These are phyloP conservation scores for Ypsolopha scabrella DNA, from an alignment of 2,888 invertebrate genomes.

Conservation along the genomic window DNA sequence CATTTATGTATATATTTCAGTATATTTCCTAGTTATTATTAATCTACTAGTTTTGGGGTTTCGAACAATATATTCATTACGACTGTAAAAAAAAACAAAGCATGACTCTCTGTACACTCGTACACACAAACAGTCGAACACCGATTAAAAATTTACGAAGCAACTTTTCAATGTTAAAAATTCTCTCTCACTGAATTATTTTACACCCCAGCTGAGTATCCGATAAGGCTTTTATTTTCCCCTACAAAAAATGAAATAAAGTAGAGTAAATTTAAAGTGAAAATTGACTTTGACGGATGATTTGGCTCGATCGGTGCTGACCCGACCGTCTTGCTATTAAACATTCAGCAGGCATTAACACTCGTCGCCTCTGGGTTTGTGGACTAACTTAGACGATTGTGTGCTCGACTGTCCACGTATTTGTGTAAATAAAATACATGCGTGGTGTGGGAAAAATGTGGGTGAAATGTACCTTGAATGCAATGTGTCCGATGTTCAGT, in stretches of 20 bases:
- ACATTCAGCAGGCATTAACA: slow-evolving; percentile 50
- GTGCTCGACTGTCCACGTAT: neutral
- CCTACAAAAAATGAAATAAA: slow-evolving; percentile 51
- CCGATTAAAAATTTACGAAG: slow-evolving; percentile 40
- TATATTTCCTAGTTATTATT: too few species aligned
- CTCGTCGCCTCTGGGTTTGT: slow-evolving; percentile 18
- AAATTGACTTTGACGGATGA: slow-evolving; percentile 65
- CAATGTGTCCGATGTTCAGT: too few species aligned
- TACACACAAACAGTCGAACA: too few species aligned
- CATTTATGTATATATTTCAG: too few species aligned
- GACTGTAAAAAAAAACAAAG: too few species aligned
- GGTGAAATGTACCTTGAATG: neutral
- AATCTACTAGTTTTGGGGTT: too few species aligned
- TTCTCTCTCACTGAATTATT: slow-evolving; percentile 38
- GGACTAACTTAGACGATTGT: neutral
- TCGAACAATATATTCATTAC: too few species aligned
- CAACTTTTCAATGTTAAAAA: slow-evolving; percentile 56
- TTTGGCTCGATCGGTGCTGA: slow-evolving; percentile 28
- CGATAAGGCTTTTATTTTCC: slow-evolving; percentile 58
- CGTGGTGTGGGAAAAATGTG: neutral
- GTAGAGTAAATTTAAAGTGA: slow-evolving; percentile 54
- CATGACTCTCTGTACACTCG: too few species aligned
- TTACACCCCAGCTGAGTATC: slow-evolving; percentile 24
- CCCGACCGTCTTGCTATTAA: slow-evolving; percentile 52
- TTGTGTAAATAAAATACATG: neutral